Percentiles rank a stretch among this genome's conserved stretches.
Conservation (phyloP, 2,797 vertebrate genomes). For the Rhynchonycteris naso region DNA sequence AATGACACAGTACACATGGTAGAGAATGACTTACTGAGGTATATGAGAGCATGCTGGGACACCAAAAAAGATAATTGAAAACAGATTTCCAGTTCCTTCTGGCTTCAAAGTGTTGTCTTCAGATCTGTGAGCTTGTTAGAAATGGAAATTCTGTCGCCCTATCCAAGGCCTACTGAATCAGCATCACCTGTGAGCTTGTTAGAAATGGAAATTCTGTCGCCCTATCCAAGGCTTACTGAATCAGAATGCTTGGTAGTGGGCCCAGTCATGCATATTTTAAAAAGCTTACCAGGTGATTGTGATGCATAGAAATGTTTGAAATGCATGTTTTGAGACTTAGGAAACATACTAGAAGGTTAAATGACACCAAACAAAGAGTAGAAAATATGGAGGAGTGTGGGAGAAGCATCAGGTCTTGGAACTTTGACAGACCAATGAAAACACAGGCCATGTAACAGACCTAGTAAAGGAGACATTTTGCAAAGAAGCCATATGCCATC, state of each 20-base stretch:
- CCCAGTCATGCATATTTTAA: background rate
- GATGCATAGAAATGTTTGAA: background rate
- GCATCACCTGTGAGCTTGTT: background rate
- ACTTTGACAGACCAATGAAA: background rate
- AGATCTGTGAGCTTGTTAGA: background rate
- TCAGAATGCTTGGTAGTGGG: background rate
- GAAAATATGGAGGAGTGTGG: background rate
- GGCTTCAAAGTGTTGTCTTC: background rate
- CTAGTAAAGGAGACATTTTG: conserved; percentile 6
- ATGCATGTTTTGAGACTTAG: background rate
- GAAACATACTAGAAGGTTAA: background rate
- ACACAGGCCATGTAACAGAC: background rate
- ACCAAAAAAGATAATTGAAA: background rate
- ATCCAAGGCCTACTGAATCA: background rate
- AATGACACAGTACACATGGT: background rate
- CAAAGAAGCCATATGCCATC: conserved; percentile 28
- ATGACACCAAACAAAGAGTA: background rate
- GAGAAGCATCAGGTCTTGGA: background rate
- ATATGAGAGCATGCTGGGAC: background rate
- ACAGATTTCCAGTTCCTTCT: background rate
- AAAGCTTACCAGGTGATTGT: background rate
- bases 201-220: background rate
- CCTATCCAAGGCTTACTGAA: background rate
- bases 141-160: background rate
- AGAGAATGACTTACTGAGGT: background rate